phyloP scores from a whole-genome alignment of 64 coral and sea anemone genomes.

The Montipora foliosa region DNA sequence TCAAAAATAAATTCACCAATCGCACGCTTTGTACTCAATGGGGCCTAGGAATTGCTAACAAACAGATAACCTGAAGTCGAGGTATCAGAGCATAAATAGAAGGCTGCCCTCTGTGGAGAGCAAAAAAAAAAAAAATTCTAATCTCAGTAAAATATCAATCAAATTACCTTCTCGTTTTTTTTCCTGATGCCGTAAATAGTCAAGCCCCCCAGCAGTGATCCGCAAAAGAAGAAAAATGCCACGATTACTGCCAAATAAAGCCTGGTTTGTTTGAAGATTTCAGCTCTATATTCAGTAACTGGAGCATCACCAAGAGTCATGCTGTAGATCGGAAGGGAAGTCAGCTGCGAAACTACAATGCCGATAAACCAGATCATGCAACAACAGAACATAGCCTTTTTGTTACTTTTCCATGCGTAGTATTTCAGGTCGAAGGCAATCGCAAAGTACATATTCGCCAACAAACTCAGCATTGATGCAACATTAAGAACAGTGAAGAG shows the following conservation, averaged over 20 bases:
- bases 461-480: constrained; percentile 11
- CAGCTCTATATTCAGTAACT: neutral
- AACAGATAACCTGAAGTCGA: too few species aligned
- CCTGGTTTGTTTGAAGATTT: neutral
- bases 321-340: neutral
- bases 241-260: too few species aligned
- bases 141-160: neutral
- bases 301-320: neutral
- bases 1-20: too few species aligned
- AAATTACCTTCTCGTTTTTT: neutral
- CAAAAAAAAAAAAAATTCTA: too few species aligned
- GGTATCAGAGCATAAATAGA: too few species aligned
- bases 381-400: neutral
- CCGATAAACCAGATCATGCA: neutral
- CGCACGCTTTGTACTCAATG: too few species aligned
- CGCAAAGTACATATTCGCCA: constrained; percentile 16
- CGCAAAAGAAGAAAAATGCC: neutral
- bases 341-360: neutral
- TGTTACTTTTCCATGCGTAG: constrained; percentile 13
- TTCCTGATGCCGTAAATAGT: neutral
- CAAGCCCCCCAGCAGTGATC: neutral
- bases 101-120: too few species aligned
- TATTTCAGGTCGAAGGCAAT: constrained; percentile 25
- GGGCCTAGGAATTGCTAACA: too few species aligned
- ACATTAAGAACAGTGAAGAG: constrained; percentile 26